Base-by-base conservation (phyloP, 2,888 invertebrate species). In the Lymantria monacha region DNA sequence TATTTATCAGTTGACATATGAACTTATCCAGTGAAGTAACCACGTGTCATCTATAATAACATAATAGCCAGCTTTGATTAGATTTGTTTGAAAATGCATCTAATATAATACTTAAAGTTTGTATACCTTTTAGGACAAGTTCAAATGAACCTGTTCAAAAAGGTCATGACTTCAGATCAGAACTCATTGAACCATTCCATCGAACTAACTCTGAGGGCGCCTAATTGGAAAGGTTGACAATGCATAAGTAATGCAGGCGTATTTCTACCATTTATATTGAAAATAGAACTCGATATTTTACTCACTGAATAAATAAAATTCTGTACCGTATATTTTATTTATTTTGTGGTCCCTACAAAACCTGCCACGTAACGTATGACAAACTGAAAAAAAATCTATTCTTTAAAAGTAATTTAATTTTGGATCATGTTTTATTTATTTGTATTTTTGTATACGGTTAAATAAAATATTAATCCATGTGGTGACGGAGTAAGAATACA, bases 191-290 rank as follows among this genome's bases (percentile, higher is more conserved):
- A 63, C 61, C 55, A 48, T 46, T 43, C 48, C 46, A 46, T 46
- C 14, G 49, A 60, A 48, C 54, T 48, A 49, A 22, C 33, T n/a
- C 43, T 42, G n/a, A 51, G 60, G 53, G 49, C 38, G 22, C 46
- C 51, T 58, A 63, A 67, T 67, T 66, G 65, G 49, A 40, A 31
- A 53, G 49, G 57, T 48, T 66, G 68, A 68, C 66, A 68, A 62
- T 46, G 53, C 65, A 67, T 59, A 65, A 62, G 41, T 68, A 61
- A 61, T 64, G 59, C 65, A 68, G 57, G 61, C 51, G 54, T 49
- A 59, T 57, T 52, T 40, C 51, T 47, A n/a, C 48, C 9, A 55
- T 53, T 57, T 48, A 53, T 50, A 53, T 47, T 43, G 43, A 30
- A 44, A 54, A 48, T 53, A 50, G 44, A 40, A 46, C 46, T 44